Evolutionary conservation across 2,888 invertebrate genomes (phyloP), one percentile per base, ranked within the genome.

Genomic region (Mylabris sibirica): DNA sequence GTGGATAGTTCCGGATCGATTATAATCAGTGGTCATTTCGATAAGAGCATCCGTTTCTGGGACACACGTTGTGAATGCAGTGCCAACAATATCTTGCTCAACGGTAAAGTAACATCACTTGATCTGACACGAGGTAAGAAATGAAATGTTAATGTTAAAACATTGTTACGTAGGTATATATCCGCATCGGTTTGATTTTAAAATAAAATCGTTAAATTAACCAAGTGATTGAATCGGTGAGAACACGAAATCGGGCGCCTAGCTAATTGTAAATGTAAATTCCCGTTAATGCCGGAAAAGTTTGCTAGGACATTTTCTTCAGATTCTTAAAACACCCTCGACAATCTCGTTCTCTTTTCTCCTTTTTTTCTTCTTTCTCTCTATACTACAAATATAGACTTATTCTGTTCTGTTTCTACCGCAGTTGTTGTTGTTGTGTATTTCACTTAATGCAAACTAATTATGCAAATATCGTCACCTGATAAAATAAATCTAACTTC

Each of bases 1-100:
- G 92, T 93, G 68, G 95, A 96, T 82, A 92, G 93, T 71, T 90
- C 92, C 12, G 95, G 95, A 53, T 92, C 95, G 20, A 94, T 94
- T 65, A 94, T 99, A 78, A 96, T 99, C 79, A 98, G 98, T 80
- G 98, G 98, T 26, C 99, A 99, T 87, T 98, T 95, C 85, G 99
- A 99, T 87, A 98, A 97, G 86, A 93, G 93, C 81, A 94, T 99
- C 78, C 90, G 98, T 64, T 96, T 99, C 86, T 99, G 98, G 98
- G 99, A 99, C 85, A 93, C 93, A 72, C 89, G 99, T 78, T 91
- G 93, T 17, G 96, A 97, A 79, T 90, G 91, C 79, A 91, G 92
- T 75, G 91, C 92, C 71, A 95, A 95, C 82, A 95, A 97, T 85
- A 93, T 97, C 73, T 85, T 92, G 74, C 89, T 99, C 72, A 95